Percentiles rank a stretch among this genome's conserved stretches.
Conservation (phyloP, 2,797 vertebrate genomes). For the Poeciliopsis turneri region DNA sequence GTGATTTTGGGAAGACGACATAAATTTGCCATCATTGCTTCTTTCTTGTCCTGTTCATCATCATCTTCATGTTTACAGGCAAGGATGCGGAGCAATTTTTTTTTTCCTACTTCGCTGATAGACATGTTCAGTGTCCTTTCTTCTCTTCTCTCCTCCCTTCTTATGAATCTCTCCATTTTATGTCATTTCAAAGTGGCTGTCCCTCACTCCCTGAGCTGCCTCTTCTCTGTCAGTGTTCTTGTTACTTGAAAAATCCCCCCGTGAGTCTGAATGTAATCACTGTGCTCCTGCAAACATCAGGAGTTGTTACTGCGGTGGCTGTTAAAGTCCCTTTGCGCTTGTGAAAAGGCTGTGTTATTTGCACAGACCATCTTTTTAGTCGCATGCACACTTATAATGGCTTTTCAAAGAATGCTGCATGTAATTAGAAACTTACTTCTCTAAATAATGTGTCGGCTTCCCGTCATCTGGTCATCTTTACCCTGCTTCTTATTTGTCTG, state of each 20-base stretch:
- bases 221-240: conserved; percentile 29
- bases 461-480: neutral
- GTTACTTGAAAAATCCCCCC: conserved; percentile 37
- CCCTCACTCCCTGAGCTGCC: conserved; percentile 43
- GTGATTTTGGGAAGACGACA: neutral
- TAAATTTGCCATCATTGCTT: neutral
- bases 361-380: neutral
- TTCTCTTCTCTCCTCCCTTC: neutral
- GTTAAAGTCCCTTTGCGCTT: conserved; percentile 55
- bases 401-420: neutral
- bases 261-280: conserved; percentile 40
- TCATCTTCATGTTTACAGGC: neutral
- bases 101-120: neutral
- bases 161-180: conserved; percentile 15
- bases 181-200: conserved; percentile 42
- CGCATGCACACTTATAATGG: neutral
- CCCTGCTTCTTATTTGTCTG: neutral
- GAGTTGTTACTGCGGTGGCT: conserved; percentile 49
- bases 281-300: conserved; percentile 27
- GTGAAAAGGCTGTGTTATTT: conserved; percentile 31
- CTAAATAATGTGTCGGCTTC: neutral
- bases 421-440: neutral
- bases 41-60: neutral
- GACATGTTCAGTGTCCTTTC: neutral
- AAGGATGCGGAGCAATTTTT: neutral